phyloP scores from a whole-genome alignment of 2,888 invertebrate genomes.

The Drosophila monieri region DNA sequence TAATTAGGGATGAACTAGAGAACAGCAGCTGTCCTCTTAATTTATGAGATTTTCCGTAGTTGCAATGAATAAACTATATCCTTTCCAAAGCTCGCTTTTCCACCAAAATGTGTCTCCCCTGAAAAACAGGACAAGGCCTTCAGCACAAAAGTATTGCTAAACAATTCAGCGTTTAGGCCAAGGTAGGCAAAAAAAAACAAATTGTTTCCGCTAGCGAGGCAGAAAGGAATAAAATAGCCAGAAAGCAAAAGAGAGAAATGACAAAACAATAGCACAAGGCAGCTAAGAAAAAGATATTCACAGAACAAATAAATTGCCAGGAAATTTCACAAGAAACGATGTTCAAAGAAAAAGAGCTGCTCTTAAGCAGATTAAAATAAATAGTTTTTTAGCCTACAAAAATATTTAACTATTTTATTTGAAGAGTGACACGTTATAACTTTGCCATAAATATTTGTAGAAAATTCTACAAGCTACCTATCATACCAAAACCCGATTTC shows the following conservation, averaged over 20 bases:
- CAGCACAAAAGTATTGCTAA: conserved; percentile 41
- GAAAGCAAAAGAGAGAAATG: conserved; percentile 46
- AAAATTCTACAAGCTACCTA: no score
- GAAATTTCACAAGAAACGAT: conserved; percentile 41
- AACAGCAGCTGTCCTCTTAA: conserved; percentile 49
- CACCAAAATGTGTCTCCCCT: neutral
- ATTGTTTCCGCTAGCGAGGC: conserved; percentile 55
- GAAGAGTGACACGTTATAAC: no score
- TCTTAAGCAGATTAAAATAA: conserved; percentile 15
- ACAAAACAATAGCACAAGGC: conserved; percentile 56
- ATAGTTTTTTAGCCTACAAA: neutral
- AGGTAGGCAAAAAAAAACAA: conserved; percentile 52
- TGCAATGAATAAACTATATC: conserved; percentile 45
- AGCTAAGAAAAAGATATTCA: conserved; percentile 12
- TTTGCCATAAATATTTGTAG: no score
- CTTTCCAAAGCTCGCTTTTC: conserved; percentile 5
- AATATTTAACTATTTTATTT: no score
- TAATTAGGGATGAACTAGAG: conserved; percentile 57
- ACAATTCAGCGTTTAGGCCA: conserved; percentile 72
- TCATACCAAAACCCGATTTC: neutral
- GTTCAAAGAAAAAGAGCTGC: conserved; percentile 9
- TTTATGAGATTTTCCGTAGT: conserved; percentile 63
- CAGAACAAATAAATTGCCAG: conserved; percentile 28
- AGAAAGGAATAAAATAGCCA: conserved; percentile 26
- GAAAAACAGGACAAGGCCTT: conserved; percentile 27